phyloP scores from a whole-genome alignment of 2,888 invertebrate species.

The Linnaemya tessellans region DNA sequence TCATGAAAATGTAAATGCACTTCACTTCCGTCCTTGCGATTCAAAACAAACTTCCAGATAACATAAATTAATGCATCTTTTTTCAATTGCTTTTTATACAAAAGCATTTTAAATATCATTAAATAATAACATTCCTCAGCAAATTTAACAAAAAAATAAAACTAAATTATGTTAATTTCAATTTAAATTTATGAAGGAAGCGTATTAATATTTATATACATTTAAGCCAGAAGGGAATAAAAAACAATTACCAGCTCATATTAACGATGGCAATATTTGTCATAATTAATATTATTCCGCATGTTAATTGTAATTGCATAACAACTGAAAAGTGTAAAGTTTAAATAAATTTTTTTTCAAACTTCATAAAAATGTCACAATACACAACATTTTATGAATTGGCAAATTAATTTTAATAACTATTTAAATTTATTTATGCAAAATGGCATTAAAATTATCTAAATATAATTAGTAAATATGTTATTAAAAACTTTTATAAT shows the following conservation, averaged over 20 bases:
- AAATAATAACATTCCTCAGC: background rate
- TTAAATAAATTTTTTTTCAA: background rate
- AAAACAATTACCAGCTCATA: slow-evolving; percentile 1
- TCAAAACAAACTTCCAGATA: too few species aligned
- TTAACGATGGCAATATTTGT: slow-evolving; percentile 28
- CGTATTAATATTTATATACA: background rate
- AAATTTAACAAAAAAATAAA: background rate
- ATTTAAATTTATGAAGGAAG: background rate
- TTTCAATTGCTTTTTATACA: too few species aligned
- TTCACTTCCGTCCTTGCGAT: too few species aligned
- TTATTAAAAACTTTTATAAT: slow-evolving; percentile 22
- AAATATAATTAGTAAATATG: slow-evolving; percentile 5
- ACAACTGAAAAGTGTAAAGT: background rate
- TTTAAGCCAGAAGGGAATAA: background rate
- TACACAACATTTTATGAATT: background rate
- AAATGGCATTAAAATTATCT: background rate
- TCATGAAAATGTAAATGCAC: too few species aligned
- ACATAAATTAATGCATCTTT: too few species aligned
- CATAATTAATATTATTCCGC: slow-evolving; percentile 3
- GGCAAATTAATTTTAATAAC: background rate
- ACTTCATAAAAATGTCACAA: slow-evolving; percentile 1
- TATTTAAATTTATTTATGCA: background rate
- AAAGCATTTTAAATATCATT: background rate
- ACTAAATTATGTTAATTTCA: background rate
- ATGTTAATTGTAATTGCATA: background rate